phyloP scores from a whole-genome alignment of 2,888 invertebrate species.

The Chymomyza caudatula region DNA sequence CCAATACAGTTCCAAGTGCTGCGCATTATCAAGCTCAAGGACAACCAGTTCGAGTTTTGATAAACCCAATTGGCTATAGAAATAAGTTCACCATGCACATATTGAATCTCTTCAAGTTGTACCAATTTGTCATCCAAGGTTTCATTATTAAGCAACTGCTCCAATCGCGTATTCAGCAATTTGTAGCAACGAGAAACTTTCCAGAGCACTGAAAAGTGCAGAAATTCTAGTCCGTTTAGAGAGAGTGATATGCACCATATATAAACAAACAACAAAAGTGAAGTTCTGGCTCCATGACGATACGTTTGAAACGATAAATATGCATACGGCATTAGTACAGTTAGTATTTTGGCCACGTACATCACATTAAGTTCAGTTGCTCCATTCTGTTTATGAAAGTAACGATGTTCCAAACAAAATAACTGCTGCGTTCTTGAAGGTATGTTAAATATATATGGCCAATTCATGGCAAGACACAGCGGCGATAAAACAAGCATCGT shows the following conservation, averaged over 20 bases:
- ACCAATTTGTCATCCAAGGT: not conserved
- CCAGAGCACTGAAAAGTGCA: not conserved
- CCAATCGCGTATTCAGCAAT: not conserved
- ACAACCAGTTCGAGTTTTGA: not conserved
- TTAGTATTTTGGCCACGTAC: not conserved
- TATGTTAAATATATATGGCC: not conserved
- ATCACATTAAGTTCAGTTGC: not conserved
- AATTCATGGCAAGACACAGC: not conserved
- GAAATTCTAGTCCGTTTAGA: not conserved
- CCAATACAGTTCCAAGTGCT: not conserved
- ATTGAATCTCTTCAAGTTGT: not conserved
- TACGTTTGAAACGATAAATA: no score
- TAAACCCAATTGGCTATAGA: not conserved
- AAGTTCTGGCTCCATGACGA: no score
- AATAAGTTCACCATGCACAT: not conserved
- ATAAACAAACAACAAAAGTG: no score
- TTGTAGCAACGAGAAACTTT: not conserved
- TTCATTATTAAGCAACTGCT: not conserved
- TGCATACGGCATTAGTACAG: not conserved
- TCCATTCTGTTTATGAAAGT: not conserved
- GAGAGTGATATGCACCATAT: not conserved
- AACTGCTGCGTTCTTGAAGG: not conserved
- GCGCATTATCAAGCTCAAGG: not conserved
- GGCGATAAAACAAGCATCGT: not conserved
- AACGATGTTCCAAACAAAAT: not conserved